phyloP scores from a whole-genome alignment of 1,140 invertebrate genomes.

The Drosophila subobscura region DNA sequence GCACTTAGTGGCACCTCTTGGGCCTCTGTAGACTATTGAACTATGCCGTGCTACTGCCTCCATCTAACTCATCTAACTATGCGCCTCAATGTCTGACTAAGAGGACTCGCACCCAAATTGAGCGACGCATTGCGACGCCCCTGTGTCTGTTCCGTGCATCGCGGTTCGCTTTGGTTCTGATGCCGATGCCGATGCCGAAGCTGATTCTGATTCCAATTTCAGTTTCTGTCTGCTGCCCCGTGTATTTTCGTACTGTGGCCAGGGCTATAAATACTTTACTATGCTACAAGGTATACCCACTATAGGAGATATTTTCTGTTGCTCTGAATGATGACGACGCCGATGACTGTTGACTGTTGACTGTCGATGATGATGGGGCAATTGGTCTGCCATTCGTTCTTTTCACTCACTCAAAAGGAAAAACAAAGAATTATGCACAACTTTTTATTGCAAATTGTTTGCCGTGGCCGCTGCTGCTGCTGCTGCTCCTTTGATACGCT shows the following conservation, averaged over 20 bases:
- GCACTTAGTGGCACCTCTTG: slow-evolving; percentile 51
- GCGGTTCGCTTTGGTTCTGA: slow-evolving; percentile 17
- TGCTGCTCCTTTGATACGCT: slow-evolving; percentile 77
- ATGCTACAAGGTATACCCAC: slow-evolving; percentile 12
- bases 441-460: slow-evolving; percentile 61
- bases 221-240: slow-evolving; percentile 42
- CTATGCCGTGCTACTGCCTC: slow-evolving; percentile 54
- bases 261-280: slow-evolving; percentile 53
- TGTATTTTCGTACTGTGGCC: slow-evolving; percentile 54
- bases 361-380: slow-evolving; percentile 32
- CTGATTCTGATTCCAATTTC: slow-evolving; percentile 15
- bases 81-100: slow-evolving; percentile 52
- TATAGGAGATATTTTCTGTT: slow-evolving; percentile 52
- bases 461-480: slow-evolving; percentile 28
- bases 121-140: slow-evolving; percentile 65
- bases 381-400: slow-evolving; percentile 48
- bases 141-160: slow-evolving; percentile 52
- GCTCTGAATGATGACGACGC: slow-evolving; percentile 24
- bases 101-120: slow-evolving; percentile 35
- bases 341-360: slow-evolving; percentile 11
- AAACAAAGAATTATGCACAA: slow-evolving; percentile 42
- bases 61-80: neutral
- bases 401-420: slow-evolving; percentile 7
- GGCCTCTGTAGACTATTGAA: slow-evolving; percentile 70
- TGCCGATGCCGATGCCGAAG: slow-evolving; percentile 7